Percentiles rank a stretch among this genome's conserved stretches.
These are phyloP conservation scores for Listrodromus nycthemerus DNA, from an alignment of 2,888 invertebrate species.

Conservation along the genomic window DNA sequence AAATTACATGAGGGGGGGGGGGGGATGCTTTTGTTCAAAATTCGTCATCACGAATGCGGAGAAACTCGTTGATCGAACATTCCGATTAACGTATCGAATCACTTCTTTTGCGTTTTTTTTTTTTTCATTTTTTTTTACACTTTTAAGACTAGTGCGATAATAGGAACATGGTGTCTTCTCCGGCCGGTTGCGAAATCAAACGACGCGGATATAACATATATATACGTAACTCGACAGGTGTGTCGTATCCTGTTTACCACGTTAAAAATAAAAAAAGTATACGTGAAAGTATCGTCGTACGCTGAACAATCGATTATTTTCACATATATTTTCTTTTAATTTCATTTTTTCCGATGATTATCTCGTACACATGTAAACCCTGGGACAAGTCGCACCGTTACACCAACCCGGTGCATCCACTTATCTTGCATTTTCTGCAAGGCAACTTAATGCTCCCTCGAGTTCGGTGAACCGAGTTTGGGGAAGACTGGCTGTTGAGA, in stretches of 20 bases:
- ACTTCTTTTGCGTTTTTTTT: slow-evolving; percentile 31
- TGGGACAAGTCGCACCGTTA: slow-evolving; percentile 13
- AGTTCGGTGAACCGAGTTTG: slow-evolving; percentile 17
- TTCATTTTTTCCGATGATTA: slow-evolving; percentile 1
- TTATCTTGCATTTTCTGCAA: not conserved
- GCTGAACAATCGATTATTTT: slow-evolving; percentile 18
- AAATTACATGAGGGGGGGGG: not conserved
- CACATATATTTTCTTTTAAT: slow-evolving; percentile 1
- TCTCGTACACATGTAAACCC: slow-evolving; percentile 15
- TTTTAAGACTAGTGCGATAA: slow-evolving; percentile 84
- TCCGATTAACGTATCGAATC: slow-evolving; percentile 38
- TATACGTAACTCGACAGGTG: slow-evolving; percentile 12
- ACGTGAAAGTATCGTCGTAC: slow-evolving; percentile 1
- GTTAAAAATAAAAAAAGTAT: slow-evolving; percentile 19
- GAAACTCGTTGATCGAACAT: slow-evolving; percentile 35
- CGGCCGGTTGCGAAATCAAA: slow-evolving; percentile 73
- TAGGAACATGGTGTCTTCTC: slow-evolving; percentile 83
- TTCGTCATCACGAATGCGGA: slow-evolving; percentile 30
- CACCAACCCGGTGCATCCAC: slow-evolving; percentile 1
- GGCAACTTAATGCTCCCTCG: not conserved
- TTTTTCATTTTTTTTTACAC: slow-evolving; percentile 77
- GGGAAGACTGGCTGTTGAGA: slow-evolving; percentile 26
- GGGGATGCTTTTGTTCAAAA: slow-evolving; percentile 1
- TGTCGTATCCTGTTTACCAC: slow-evolving; percentile 12
- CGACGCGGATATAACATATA: slow-evolving; percentile 37